Evolutionary conservation across 37 sponge, comb jelly and placozoan genomes (phyloP).

Genomic region (Halichondria panicea): DNA sequence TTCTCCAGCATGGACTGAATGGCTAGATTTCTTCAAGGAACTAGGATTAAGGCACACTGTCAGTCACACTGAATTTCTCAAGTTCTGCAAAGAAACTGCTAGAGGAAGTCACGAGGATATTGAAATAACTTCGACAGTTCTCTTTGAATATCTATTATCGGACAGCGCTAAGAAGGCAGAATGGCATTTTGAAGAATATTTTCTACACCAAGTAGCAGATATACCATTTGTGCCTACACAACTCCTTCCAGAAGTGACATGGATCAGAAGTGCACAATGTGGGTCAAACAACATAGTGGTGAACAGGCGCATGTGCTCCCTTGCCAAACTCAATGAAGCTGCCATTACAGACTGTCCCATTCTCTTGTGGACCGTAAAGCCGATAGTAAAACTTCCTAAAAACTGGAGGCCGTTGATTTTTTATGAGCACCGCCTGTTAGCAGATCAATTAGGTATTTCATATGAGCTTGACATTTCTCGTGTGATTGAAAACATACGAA

Average conservation of each 20-base stretch:
- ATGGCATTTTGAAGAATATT: slow-evolving; percentile 15
- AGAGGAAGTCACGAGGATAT: background rate
- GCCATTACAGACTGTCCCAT: background rate
- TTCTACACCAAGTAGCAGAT: slow-evolving; percentile 10
- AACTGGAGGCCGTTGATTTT: no score
- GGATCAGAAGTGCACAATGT: slow-evolving; percentile 37
- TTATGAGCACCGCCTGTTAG: no score
- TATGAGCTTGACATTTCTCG: background rate
- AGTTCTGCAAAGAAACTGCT: slow-evolving; percentile 12
- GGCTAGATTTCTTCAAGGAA: slow-evolving; percentile 47
- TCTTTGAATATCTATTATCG: slow-evolving; percentile 45
- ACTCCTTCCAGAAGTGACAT: background rate
- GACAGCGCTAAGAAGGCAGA: background rate
- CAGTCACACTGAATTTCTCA: slow-evolving; percentile 15
- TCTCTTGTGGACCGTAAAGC: slow-evolving; percentile 62
- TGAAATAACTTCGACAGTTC: slow-evolving; percentile 16
- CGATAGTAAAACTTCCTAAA: slow-evolving; percentile 22
- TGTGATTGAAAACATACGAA: slow-evolving; percentile 44
- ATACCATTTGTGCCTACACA: slow-evolving; percentile 42
- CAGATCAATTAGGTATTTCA: no score
- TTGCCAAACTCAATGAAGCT: no score
- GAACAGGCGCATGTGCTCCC: no score
- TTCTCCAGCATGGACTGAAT: background rate
- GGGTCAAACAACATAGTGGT: no score
- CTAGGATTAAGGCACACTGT: slow-evolving; percentile 12